Evolutionary conservation across 1,140 invertebrate species (phyloP).

Genomic region (Dufourea novaeangliae): DNA sequence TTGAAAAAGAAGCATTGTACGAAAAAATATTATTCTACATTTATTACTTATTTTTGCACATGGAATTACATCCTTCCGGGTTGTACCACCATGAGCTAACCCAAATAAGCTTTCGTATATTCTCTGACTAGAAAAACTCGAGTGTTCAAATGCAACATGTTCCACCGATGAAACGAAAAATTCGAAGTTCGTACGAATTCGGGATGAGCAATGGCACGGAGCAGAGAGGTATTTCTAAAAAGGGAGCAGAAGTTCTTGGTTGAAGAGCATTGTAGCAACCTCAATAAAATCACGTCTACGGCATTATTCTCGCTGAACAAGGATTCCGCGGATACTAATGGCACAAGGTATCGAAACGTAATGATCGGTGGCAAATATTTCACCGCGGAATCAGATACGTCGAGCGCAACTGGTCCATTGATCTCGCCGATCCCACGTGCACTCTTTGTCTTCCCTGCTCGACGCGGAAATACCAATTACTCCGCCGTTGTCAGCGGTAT

Average conservation of each 20-base stretch:
- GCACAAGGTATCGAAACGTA: not conserved
- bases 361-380: conserved; percentile 1
- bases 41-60: too few relatives aligned
- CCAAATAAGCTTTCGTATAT: too few relatives aligned
- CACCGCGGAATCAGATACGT: not conserved
- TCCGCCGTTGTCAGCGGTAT: not conserved
- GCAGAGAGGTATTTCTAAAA: not conserved
- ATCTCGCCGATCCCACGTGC: conserved; percentile 9
- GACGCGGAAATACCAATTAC: not conserved
- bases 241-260: not conserved
- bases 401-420: conserved; percentile 7
- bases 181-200: too few relatives aligned
- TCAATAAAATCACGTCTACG: not conserved
- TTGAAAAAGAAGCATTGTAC: too few relatives aligned
- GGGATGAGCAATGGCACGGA: too few relatives aligned
- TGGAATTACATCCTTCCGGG: too few relatives aligned
- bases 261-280: not conserved
- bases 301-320: not conserved
- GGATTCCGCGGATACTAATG: not conserved
- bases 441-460: not conserved
- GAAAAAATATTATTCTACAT: too few relatives aligned
- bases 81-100: too few relatives aligned
- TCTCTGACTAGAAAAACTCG: too few relatives aligned
- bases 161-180: too few relatives aligned
- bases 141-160: too few relatives aligned